Percentiles rank a stretch among this genome's conserved stretches.
Conservation (phyloP, 2,797 vertebrate genomes). For the Brachyalestes nurse region DNA sequence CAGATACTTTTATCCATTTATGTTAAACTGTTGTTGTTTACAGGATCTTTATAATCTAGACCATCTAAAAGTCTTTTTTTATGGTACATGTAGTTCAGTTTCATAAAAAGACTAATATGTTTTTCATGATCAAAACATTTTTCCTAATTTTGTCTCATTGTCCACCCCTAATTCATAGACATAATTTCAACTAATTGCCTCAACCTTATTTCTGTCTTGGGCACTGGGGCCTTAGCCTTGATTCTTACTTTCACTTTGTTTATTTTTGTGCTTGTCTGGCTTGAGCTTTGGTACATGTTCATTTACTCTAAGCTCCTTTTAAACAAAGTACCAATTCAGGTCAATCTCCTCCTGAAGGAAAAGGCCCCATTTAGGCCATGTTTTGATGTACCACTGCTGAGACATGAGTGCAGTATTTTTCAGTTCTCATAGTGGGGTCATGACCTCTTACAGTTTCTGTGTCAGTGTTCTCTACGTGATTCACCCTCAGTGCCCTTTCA, state of each 20-base stretch:
- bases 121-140: too few species aligned
- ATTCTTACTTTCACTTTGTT: neutral
- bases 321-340: neutral
- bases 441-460: conserved; percentile 7
- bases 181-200: neutral
- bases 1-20: too few species aligned
- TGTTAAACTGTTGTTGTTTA: too few species aligned
- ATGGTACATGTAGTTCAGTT: too few species aligned
- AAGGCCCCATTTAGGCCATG: neutral
- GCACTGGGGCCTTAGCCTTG: too few species aligned
- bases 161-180: neutral
- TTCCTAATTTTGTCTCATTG: neutral
- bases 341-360: neutral
- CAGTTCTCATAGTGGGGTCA: neutral
- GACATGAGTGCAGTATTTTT: neutral
- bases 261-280: neutral
- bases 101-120: neutral
- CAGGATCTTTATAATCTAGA: too few species aligned
- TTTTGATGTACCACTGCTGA: neutral
- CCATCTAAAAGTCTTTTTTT: too few species aligned
- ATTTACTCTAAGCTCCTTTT: conserved; percentile 2
- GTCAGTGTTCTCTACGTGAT: neutral
- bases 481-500: neutral
- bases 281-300: neutral
- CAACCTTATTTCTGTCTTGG: neutral